phyloP scores from a whole-genome alignment of 2,888 invertebrate species.

The Sarcophaga caerulescens region DNA sequence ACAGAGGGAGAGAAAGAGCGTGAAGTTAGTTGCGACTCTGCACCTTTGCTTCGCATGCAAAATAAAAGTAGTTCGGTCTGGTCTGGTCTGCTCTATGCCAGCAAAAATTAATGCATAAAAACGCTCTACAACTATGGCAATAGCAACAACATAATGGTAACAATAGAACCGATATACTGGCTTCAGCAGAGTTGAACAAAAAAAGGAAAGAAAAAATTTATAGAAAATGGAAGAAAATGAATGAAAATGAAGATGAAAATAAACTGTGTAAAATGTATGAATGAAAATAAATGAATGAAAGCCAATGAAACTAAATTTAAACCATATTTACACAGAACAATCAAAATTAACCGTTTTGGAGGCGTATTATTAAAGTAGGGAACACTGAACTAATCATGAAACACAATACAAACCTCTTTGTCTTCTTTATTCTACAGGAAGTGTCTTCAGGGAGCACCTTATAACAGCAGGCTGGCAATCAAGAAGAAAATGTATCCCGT shows the following conservation, averaged over 20 bases:
- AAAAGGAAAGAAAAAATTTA: not conserved
- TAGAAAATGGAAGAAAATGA: not conserved
- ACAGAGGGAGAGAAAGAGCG: not conserved
- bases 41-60: not conserved
- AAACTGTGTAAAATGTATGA: slow-evolving; percentile 38
- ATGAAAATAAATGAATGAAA: slow-evolving; percentile 61
- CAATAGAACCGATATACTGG: slow-evolving; percentile 25
- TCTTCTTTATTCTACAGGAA: no score
- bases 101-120: not conserved
- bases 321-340: slow-evolving; percentile 66
- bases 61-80: not conserved
- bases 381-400: no score
- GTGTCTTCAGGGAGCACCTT: no score
- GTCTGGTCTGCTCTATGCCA: not conserved
- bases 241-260: slow-evolving; percentile 27
- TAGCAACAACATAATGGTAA: slow-evolving; percentile 17
- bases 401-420: no score
- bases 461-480: no score
- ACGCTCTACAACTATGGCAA: not conserved
- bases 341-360: slow-evolving; percentile 47
- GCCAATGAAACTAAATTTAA: slow-evolving; percentile 68
- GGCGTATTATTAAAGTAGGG: not conserved
- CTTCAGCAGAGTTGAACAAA: slow-evolving; percentile 10
- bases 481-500: no score
- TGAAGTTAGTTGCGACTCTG: not conserved